Evolutionary conservation across 2,797 vertebrate species (phyloP), one percentile per base, ranked within the genome.

Genomic region (Takifugu rubripes): DNA sequence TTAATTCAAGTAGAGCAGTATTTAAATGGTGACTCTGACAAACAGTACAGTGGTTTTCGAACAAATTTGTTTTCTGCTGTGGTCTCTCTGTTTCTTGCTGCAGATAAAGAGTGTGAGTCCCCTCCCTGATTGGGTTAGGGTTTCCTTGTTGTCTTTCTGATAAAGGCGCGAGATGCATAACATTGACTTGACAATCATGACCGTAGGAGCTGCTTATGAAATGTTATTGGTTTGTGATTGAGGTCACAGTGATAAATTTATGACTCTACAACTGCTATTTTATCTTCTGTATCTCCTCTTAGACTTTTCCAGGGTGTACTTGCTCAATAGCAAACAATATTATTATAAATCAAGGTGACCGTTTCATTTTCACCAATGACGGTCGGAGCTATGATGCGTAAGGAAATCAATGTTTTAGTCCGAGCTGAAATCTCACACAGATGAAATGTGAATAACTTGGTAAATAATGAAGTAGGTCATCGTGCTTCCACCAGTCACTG

Each of bases 111-210:
- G 61, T 15, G 59, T 63, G 56, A 53, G 61, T 56, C 66, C 71
- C 67, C 69, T 74, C 63, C 36, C 36, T 40, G 36, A 14, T 10
- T 40, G 11, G 3, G 4, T 40, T 14, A 12, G 12, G 10, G 36
- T 14, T 40, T 12, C 14, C 36, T 77, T 75, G 63, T 60, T 61
- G 61, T 66, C 60, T 64, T 56, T 21, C 75, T 83, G 75, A 68
- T 83, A 74, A 83, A 78, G 72, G 70, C 67, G 33, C 64, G 49
- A 60, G 75, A 78, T 80, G 70, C 75, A 84, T 75, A 61, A 71
- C 59, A 72, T 79, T 74, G 65, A 68, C 69, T 78, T 73, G 70
- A 76, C 75, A 68, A 64, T 59, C 61, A 52, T 74, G 72, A 77
- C 75, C 81, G 50, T 48, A 48, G 56, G 56, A 74, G 70, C 61